Conservation (phyloP, 2,113 vertebrate species). For the Notechis scutatus region DNA sequence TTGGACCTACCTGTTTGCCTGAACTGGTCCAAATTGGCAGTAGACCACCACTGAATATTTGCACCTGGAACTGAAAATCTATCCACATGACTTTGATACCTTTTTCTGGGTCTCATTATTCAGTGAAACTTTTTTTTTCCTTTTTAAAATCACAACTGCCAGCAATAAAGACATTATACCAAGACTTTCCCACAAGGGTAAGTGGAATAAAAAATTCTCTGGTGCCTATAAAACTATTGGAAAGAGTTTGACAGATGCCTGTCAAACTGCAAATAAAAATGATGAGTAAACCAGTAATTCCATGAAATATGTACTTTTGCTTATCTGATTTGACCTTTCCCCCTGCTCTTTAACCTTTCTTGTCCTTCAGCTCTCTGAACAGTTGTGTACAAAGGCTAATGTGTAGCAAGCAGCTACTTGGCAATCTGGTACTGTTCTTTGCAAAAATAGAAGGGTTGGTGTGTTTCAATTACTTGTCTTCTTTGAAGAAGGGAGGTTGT, state of each 20-base stretch:
- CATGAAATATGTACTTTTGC: conserved; percentile 60
- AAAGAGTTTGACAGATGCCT: conserved; percentile 40
- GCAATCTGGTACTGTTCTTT: conserved; percentile 34
- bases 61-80: not conserved
- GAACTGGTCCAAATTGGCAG: too few species aligned
- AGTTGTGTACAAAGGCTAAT: conserved; percentile 23
- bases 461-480: conserved; percentile 30
- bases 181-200: conserved; percentile 58
- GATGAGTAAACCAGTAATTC: conserved; percentile 63
- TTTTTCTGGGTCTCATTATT: conserved; percentile 34
- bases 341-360: conserved; percentile 55
- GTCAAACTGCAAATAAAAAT: conserved; percentile 54
- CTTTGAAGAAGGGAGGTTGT: not conserved
- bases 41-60: conserved; percentile 13
- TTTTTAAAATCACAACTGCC: conserved; percentile 41
- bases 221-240: conserved; percentile 59
- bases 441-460: not conserved
- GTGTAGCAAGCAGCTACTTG: conserved; percentile 33
- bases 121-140: conserved; percentile 39
- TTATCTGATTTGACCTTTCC: conserved; percentile 55
- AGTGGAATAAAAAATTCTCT: conserved; percentile 58
- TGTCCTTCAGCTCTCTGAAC: conserved; percentile 44
- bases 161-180: conserved; percentile 37
- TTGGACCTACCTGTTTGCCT: too few species aligned
- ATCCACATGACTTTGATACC: conserved; percentile 20